These are phyloP conservation scores for Odontesthes bonariensis DNA, from an alignment of 2,113 vertebrate genomes.

Conservation along the genomic window DNA sequence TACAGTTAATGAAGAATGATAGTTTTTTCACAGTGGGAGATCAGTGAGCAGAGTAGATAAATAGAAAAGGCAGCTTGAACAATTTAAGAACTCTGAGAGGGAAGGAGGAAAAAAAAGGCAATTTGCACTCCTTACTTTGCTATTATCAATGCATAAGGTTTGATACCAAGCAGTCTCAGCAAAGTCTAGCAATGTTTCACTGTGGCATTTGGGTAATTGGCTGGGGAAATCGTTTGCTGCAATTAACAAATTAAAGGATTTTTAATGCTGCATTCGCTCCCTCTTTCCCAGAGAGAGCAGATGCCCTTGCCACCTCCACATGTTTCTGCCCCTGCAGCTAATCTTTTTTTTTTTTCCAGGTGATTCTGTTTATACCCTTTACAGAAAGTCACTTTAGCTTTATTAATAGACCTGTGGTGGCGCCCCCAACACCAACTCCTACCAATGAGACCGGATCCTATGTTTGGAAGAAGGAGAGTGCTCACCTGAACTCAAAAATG, in stretches of 20 bases:
- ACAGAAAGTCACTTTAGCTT: conserved; percentile 41
- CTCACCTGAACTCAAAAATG: conserved; percentile 64
- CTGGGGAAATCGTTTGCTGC: conserved; percentile 67
- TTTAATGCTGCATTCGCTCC: conserved; percentile 63
- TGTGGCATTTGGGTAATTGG: conserved; percentile 78
- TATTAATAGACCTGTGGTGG: conserved; percentile 49
- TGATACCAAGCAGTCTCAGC: conserved; percentile 63
- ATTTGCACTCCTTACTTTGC: conserved; percentile 67
- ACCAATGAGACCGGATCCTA: neutral
- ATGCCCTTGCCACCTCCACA: neutral
- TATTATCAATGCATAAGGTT: conserved; percentile 74
- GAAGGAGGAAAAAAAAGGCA: conserved; percentile 36
- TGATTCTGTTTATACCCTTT: conserved; percentile 61
- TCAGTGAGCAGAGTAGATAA: conserved; percentile 69
- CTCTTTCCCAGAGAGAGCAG: conserved; percentile 31
- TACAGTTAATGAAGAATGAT: conserved; percentile 53
- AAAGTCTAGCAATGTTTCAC: conserved; percentile 68
- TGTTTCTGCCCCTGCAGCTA: conserved; percentile 40
- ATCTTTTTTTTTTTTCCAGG: conserved; percentile 24
- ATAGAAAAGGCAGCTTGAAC: conserved; percentile 61
- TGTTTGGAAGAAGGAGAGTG: conserved; percentile 37
- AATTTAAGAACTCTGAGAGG: conserved; percentile 62
- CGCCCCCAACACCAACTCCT: conserved; percentile 30
- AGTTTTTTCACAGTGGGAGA: conserved; percentile 55
- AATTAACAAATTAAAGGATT: conserved; percentile 77